Percentiles rank a stretch among this genome's conserved stretches.
Conservation (phyloP, 1,140 invertebrate species). For the Heterodera schachtii region DNA sequence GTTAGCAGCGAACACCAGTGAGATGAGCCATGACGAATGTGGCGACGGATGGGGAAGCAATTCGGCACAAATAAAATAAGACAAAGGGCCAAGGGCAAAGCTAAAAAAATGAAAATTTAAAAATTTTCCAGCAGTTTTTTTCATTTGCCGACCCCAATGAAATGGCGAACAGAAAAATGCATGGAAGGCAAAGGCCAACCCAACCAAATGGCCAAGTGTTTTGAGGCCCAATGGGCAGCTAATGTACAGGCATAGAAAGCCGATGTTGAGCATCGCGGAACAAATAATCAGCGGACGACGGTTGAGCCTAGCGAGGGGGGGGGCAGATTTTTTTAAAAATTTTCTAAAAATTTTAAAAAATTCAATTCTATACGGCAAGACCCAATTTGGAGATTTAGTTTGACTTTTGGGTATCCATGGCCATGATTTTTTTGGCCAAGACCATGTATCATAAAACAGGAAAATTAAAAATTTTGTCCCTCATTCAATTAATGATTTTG, state of each 20-base stretch:
- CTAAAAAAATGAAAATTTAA: neutral
- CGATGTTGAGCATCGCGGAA: neutral
- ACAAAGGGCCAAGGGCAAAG: constrained; percentile 9
- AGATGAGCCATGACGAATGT: neutral
- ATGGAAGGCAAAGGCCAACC: neutral
- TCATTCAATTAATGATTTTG: no score
- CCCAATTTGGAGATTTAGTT: no score
- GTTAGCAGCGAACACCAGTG: constrained; percentile 2
- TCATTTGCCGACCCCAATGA: constrained; percentile 5
- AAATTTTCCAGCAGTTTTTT: neutral
- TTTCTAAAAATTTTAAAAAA: no score
- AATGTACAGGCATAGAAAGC: neutral
- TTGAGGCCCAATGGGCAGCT: neutral
- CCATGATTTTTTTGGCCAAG: no score
- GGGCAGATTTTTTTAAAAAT: neutral
- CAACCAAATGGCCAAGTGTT: neutral
- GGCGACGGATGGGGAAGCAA: constrained; percentile 1
- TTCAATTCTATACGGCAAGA: no score
- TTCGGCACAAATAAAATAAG: constrained; percentile 2
- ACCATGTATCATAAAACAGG: no score
- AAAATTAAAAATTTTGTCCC: no score
- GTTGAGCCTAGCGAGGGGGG: neutral
- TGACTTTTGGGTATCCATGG: no score
- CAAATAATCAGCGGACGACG: neutral
- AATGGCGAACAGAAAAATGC: constrained; percentile 14